Percentiles rank a stretch among this genome's conserved stretches.
Evolutionary conservation across 2,797 vertebrate genomes (phyloP).

Genomic region (Orientallactaga sibirica): DNA sequence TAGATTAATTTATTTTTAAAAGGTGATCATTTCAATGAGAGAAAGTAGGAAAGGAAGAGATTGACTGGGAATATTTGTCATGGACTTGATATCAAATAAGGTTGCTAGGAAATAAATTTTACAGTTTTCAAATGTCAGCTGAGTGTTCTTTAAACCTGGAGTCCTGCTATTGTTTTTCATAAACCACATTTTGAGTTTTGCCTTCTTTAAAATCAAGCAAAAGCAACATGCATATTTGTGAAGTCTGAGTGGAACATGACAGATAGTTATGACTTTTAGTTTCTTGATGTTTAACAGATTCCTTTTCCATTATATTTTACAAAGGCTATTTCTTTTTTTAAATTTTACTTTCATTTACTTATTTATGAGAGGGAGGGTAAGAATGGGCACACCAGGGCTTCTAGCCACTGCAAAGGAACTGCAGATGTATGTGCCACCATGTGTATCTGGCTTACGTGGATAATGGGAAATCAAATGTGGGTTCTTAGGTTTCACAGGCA

Average conservation of each 20-base stretch:
- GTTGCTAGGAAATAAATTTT: background rate
- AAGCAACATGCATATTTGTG: background rate
- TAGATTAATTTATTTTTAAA: constrained; percentile 25
- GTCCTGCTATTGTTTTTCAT: background rate
- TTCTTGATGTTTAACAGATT: background rate
- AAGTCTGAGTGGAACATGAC: background rate
- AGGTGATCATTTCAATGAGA: background rate
- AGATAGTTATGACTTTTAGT: constrained; percentile 11
- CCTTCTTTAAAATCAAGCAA: background rate
- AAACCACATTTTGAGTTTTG: constrained; percentile 18
- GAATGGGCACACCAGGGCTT: too few species aligned
- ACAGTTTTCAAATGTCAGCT: constrained; percentile 1
- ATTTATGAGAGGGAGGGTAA: background rate
- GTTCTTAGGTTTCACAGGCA: too few species aligned
- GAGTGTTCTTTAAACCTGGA: constrained; percentile 6
- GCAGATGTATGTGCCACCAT: too few species aligned
- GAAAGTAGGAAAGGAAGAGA: too few species aligned
- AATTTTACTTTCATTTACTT: background rate
- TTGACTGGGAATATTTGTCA: background rate
- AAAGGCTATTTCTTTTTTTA: background rate
- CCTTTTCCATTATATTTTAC: constrained; percentile 32
- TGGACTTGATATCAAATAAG: background rate
- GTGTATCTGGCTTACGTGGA: too few species aligned
- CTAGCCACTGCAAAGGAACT: too few species aligned
- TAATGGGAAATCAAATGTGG: too few species aligned